Percentiles rank a stretch among this genome's conserved stretches.
These are phyloP conservation scores for Hippocampus comes DNA, from an alignment of 2,113 vertebrate genomes.

Conservation along the genomic window DNA sequence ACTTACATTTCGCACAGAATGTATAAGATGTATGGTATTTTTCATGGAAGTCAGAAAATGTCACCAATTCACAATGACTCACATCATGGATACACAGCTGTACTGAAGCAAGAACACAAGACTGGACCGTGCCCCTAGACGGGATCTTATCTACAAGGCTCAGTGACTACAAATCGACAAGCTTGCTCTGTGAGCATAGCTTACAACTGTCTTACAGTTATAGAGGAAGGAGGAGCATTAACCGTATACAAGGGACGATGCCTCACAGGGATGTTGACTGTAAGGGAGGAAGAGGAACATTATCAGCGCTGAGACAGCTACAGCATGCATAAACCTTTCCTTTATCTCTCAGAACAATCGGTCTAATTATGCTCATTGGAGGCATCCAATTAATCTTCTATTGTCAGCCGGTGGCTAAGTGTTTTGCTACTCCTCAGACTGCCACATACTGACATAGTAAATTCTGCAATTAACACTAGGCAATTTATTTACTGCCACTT, in stretches of 20 bases:
- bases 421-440: slow-evolving; percentile 75
- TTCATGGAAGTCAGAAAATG: slow-evolving; percentile 27
- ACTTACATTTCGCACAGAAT: slow-evolving; percentile 48
- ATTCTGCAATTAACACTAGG: slow-evolving; percentile 83
- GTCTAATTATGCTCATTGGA: slow-evolving; percentile 85
- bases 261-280: slow-evolving; percentile 31
- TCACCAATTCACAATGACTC: slow-evolving; percentile 20
- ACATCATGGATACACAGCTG: slow-evolving; percentile 29
- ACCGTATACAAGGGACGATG: slow-evolving; percentile 39
- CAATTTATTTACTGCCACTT: slow-evolving; percentile 85
- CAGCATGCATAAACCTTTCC: slow-evolving; percentile 76
- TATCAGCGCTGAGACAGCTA: slow-evolving; percentile 62
- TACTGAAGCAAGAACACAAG: slow-evolving; percentile 32
- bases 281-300: slow-evolving; percentile 42
- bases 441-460: slow-evolving; percentile 68
- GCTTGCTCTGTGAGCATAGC: slow-evolving; percentile 39
- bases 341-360: slow-evolving; percentile 82
- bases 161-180: slow-evolving; percentile 48
- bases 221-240: slow-evolving; percentile 48
- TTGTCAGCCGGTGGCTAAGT: slow-evolving; percentile 83
- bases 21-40: slow-evolving; percentile 42
- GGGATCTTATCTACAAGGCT: slow-evolving; percentile 49
- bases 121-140: slow-evolving; percentile 41
- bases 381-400: slow-evolving; percentile 85
- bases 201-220: slow-evolving; percentile 47